Evolutionary conservation across 2,888 invertebrate species (phyloP).

Genomic region (Tipula unca): DNA sequence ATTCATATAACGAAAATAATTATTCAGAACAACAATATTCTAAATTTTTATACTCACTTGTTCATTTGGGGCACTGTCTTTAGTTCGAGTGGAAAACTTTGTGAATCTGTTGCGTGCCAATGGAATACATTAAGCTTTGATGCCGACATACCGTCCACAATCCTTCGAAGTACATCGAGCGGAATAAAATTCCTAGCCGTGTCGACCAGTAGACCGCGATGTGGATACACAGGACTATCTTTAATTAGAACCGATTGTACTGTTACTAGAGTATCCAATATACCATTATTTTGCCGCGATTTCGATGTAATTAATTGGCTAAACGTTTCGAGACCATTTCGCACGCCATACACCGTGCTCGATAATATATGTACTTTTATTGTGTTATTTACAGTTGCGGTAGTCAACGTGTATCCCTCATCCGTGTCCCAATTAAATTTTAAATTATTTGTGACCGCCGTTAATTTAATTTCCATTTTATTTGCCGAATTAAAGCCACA

Average conservation of each 20-base stretch:
- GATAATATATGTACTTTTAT: conserved; percentile 47
- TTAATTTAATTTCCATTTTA: conserved; percentile 50
- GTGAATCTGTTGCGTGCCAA: conserved; percentile 87
- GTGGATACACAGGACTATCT: conserved; percentile 73
- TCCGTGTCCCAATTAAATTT: conserved; percentile 57
- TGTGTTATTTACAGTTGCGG: conserved; percentile 47
- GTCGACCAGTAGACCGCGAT: conserved; percentile 83
- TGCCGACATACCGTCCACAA: conserved; percentile 77
- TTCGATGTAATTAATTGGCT: conserved; percentile 52
- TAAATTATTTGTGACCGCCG: conserved; percentile 44
- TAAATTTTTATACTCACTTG: conserved; percentile 42
- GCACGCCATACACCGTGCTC: conserved; percentile 59
- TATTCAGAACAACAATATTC: conserved; percentile 16
- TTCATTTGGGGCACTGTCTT: conserved; percentile 65
- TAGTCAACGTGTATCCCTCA: conserved; percentile 56
- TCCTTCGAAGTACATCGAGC: conserved; percentile 55
- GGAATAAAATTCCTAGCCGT: conserved; percentile 82
- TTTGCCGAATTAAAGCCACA: conserved; percentile 45
- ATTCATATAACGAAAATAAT: not conserved
- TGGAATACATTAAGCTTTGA: conserved; percentile 89
- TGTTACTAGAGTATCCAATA: conserved; percentile 44
- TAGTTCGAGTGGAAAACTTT: conserved; percentile 82
- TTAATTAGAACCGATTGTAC: conserved; percentile 53
- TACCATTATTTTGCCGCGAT: conserved; percentile 30
- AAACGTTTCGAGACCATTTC: conserved; percentile 69